These are phyloP conservation scores for Hemicrepidius hirtus DNA, from an alignment of 2,888 invertebrate genomes.

Conservation along the genomic window DNA sequence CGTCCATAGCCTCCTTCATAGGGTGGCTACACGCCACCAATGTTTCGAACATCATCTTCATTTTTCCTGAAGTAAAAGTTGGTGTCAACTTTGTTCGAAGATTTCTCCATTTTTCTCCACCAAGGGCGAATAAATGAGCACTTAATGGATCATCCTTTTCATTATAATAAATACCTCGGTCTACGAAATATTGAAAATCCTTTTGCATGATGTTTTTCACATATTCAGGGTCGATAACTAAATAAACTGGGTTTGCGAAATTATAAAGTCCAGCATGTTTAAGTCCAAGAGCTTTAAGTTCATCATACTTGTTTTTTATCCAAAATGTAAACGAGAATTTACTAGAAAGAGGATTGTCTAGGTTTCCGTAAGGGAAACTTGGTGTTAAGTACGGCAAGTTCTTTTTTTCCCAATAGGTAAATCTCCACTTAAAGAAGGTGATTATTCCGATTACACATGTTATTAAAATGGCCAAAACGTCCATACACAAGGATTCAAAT, in stretches of 20 bases:
- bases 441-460: constrained; percentile 30
- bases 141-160: constrained; percentile 64
- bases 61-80: too few species aligned
- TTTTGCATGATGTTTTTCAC: constrained; percentile 66
- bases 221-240: constrained; percentile 65
- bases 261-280: constrained; percentile 3
- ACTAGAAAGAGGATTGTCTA: constrained; percentile 48
- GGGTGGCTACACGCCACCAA: constrained; percentile 62
- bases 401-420: constrained; percentile 62
- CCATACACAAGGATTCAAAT: too few species aligned
- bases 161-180: constrained; percentile 63
- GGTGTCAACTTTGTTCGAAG: too few species aligned
- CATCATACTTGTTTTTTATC: constrained; percentile 44
- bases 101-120: constrained; percentile 66
- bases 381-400: constrained; percentile 60
- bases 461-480: not conserved
- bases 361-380: constrained; percentile 62
- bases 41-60: too few species aligned
- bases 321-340: constrained; percentile 32
- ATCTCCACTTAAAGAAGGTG: constrained; percentile 55
- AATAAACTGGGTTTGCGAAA: constrained; percentile 58
- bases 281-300: constrained; percentile 44
- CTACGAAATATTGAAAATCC: constrained; percentile 67
- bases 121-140: constrained; percentile 61
- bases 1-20: constrained; percentile 60